Base-by-base conservation (phyloP, 2,888 invertebrate genomes). In the Caenorhabditis angaria region DNA sequence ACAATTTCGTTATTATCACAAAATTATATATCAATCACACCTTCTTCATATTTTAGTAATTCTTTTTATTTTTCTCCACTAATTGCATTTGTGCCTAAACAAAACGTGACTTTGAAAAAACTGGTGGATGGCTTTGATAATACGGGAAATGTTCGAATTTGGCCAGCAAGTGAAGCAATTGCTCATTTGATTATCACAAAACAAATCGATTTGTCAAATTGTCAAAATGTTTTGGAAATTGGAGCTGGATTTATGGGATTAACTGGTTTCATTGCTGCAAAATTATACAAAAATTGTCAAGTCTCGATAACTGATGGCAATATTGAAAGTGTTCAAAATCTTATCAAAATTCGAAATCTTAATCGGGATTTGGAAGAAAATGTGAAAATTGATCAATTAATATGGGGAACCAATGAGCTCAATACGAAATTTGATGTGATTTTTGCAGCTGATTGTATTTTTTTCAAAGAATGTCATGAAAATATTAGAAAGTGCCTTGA, bases 391-490 rank as follows among this genome's bases (percentile, higher is more conserved):
- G 14, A 22, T 5, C 2, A 65, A 27, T 32, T 65, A 5, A 2
- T 54, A 29, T 76, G 70, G 68, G 66, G 62, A 12, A 47, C 20
- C 22, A 18, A 48, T 18, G 47, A 28, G 10, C 32, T 60, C 20
- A 25, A 56, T 8, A 24, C 22, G 1, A 62, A 65, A 29, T 77
- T 77, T 41, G 77, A 80, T 35, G 57, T 72, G 47, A 74, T 82
- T 61, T 61, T 82, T 2, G 78, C 77, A 8, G 78, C 78, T 5
- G 82, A 82, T 63, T 78, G 80, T 70, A 76, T 82, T 0, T 82
- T 82, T 54, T 82, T 80, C 57, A 64, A 68, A 22, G 58, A 72
- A 35, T 35, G 27, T 22, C 77, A 80, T 59, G 53, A 57, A 10
- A 24, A 27, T 24, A 61, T 82, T 10, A 57, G 80, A 25, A 62